A percentile compares a stretch with the other conserved stretches of the same genome.
Evolutionary conservation across 2,113 vertebrate genomes (phyloP).

Genomic region (Chrysemys picta): DNA sequence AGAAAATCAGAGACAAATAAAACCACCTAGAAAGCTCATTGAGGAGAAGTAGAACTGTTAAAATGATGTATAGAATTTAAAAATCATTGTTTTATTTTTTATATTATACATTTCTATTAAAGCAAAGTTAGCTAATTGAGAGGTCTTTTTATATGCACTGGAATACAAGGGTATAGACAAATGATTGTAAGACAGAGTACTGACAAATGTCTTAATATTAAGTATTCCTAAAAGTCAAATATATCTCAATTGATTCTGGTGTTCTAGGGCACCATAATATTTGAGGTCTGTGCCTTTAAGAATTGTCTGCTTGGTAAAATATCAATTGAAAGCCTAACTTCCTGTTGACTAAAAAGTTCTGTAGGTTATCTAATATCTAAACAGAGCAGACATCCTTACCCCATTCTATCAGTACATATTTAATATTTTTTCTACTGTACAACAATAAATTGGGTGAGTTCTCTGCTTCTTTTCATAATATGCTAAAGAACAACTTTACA

Average conservation of each 20-base stretch:
- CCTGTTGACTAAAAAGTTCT: constrained; percentile 13
- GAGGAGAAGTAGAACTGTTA: neutral
- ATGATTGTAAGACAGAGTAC: neutral
- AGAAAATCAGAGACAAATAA: neutral
- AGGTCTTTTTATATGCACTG: neutral
- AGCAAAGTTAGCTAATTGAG: neutral
- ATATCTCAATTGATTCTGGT: neutral
- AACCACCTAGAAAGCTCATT: neutral
- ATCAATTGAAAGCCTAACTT: constrained; percentile 11
- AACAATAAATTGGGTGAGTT: constrained; percentile 5
- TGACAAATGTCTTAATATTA: neutral
- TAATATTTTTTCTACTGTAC: neutral
- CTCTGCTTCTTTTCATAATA: neutral
- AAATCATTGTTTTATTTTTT: neutral
- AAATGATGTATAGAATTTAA: neutral
- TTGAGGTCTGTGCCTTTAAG: constrained; percentile 22
- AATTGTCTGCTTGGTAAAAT: constrained; percentile 17
- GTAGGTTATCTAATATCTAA: constrained; percentile 29
- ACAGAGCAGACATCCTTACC: constrained; percentile 42
- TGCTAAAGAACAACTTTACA: neutral
- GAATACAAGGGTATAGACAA: neutral
- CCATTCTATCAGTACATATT: neutral
- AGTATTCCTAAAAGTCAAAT: neutral
- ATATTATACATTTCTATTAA: neutral
- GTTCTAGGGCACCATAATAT: neutral